Evolutionary conservation across 1,140 invertebrate species (phyloP).

Genomic region (Drosophila azteca): DNA sequence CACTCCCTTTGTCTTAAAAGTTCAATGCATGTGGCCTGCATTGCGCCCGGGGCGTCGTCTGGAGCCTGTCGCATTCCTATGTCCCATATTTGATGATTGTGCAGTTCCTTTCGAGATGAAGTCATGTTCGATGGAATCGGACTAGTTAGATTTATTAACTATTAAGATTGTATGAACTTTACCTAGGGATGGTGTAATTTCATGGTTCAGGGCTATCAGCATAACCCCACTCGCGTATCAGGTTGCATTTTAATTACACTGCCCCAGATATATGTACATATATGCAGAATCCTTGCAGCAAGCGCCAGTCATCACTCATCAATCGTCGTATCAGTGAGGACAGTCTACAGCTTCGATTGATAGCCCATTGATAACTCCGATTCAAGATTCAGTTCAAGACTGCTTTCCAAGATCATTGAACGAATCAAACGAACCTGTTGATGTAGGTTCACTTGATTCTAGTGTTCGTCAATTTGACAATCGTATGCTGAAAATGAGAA

Average conservation of each 20-base stretch:
- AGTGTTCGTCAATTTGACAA: no score
- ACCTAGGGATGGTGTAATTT: no score
- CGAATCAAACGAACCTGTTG: no score
- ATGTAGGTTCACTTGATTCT: no score
- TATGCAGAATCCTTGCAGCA: conserved; percentile 3
- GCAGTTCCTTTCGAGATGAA: conserved; percentile 30
- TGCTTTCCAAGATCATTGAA: no score
- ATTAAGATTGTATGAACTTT: no score
- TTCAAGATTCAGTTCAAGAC: conserved; percentile 72
- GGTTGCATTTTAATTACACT: conserved; percentile 25
- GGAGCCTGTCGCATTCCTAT: conserved; percentile 34
- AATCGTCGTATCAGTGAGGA: conserved; percentile 53
- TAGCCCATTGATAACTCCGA: conserved; percentile 45
- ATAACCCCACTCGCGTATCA: neutral
- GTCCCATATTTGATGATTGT: conserved; percentile 35
- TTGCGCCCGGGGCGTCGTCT: conserved; percentile 38
- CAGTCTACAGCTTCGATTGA: neutral
- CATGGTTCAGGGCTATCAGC: no score
- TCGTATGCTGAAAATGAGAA: no score
- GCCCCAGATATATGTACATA: conserved; percentile 21
- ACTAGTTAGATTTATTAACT: no score
- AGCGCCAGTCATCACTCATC: conserved; percentile 20
- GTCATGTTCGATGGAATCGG: conserved; percentile 16
- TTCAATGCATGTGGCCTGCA: conserved; percentile 58
- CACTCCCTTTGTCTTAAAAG: conserved; percentile 25